These are phyloP conservation scores for Agrotis ipsilon DNA, from an alignment of 2,888 invertebrate species.

Conservation along the genomic window DNA sequence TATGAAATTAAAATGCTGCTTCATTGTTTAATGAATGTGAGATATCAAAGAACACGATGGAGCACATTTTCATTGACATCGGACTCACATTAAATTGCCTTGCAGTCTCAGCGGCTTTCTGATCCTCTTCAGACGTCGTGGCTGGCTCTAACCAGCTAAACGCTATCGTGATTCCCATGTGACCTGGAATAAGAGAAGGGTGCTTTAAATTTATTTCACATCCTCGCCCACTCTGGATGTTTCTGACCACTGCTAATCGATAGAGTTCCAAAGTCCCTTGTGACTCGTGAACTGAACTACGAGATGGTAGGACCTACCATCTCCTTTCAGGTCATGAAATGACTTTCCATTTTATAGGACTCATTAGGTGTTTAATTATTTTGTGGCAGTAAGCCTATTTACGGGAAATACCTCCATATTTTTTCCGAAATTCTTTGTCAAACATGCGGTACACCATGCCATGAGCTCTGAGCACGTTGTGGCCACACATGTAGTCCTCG, in stretches of 20 bases:
- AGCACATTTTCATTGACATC: background rate
- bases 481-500: slow-evolving; percentile 92
- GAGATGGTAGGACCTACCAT: too few species aligned
- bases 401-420: slow-evolving; percentile 16
- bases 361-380: too few species aligned
- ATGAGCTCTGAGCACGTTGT: slow-evolving; percentile 92
- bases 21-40: background rate
- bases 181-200: slow-evolving; percentile 65
- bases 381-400: too few species aligned
- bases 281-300: too few species aligned
- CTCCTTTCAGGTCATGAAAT: too few species aligned
- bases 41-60: background rate
- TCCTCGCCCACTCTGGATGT: too few species aligned
- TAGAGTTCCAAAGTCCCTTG: too few species aligned
- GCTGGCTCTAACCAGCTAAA: slow-evolving; percentile 86
- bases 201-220: too few species aligned
- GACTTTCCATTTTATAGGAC: too few species aligned
- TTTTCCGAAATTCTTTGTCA: slow-evolving; percentile 80
- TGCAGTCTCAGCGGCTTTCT: slow-evolving; percentile 85
- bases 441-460: slow-evolving; percentile 92
- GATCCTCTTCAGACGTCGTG: slow-evolving; percentile 80
- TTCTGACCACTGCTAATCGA: too few species aligned
- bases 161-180: slow-evolving; percentile 84
- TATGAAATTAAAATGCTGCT: too few species aligned
- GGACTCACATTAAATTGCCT: slow-evolving; percentile 83